phyloP scores from a whole-genome alignment of 2,113 vertebrate species.

The Pardalotus punctatus region DNA sequence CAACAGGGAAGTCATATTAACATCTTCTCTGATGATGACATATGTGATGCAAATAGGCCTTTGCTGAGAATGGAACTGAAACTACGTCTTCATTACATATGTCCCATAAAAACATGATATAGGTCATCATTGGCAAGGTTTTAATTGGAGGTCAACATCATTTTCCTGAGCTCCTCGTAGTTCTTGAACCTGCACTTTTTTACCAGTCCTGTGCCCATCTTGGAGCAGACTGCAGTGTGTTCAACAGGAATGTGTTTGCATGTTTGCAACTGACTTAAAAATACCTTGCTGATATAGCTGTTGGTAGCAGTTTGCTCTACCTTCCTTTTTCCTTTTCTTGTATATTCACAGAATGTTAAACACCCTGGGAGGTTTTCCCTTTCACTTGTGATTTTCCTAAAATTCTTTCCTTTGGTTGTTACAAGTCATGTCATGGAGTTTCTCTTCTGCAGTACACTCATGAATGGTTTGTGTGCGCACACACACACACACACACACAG shows the following conservation, averaged over 20 bases:
- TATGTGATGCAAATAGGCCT: neutral
- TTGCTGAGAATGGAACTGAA: neutral
- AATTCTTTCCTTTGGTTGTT: neutral
- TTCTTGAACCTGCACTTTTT: neutral
- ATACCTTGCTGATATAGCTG: neutral
- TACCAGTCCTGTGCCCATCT: neutral
- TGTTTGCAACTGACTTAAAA: neutral
- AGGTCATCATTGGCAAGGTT: neutral
- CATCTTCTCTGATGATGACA: conserved; percentile 4
- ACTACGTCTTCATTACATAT: neutral
- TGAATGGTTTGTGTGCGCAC: neutral
- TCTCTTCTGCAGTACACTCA: neutral
- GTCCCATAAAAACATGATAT: neutral
- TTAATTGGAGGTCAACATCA: neutral
- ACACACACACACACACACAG: neutral
- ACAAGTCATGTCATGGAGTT: neutral
- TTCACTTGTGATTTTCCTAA: neutral
- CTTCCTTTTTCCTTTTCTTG: neutral
- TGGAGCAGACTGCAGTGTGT: neutral
- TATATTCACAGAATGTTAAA: neutral
- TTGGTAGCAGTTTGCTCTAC: neutral
- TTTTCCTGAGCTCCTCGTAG: neutral
- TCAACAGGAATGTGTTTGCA: neutral
- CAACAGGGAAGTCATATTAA: neutral
- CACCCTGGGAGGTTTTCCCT: neutral